Evolutionary conservation across 2,113 vertebrate genomes (phyloP).

Genomic region (Glaucidium brasilianum): DNA sequence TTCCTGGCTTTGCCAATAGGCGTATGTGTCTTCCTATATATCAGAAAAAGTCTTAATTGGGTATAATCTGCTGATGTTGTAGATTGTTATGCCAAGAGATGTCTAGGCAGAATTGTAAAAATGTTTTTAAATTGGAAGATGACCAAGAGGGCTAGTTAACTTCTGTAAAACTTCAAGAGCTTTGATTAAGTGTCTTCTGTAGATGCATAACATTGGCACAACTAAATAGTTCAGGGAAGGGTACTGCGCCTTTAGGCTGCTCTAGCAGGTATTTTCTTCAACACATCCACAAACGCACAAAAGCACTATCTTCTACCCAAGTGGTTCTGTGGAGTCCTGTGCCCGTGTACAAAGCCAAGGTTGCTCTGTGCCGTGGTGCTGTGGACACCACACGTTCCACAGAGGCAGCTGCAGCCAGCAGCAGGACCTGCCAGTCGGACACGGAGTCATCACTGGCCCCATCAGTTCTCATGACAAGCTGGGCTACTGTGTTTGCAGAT

Average conservation of each 20-base stretch:
- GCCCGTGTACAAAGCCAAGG: background rate
- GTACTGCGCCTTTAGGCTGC: background rate
- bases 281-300: fast-evolving
- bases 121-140: background rate
- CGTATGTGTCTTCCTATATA: background rate
- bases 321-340: no score
- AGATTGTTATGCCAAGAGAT: background rate
- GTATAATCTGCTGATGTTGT: background rate
- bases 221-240: background rate
- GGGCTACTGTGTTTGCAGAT: background rate
- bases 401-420: background rate
- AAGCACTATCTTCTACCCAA: background rate
- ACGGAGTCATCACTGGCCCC: fast-evolving
- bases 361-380: background rate
- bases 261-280: background rate
- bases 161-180: background rate
- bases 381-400: fast-evolving
- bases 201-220: background rate
- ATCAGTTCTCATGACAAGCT: background rate
- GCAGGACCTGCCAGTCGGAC: background rate
- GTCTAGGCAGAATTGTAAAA: background rate
- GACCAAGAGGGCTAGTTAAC: background rate
- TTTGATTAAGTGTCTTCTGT: background rate
- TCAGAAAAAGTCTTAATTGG: background rate
- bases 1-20: background rate